These are phyloP conservation scores for Drosophila mettleri DNA, from an alignment of 2,888 invertebrate genomes.

Conservation along the genomic window DNA sequence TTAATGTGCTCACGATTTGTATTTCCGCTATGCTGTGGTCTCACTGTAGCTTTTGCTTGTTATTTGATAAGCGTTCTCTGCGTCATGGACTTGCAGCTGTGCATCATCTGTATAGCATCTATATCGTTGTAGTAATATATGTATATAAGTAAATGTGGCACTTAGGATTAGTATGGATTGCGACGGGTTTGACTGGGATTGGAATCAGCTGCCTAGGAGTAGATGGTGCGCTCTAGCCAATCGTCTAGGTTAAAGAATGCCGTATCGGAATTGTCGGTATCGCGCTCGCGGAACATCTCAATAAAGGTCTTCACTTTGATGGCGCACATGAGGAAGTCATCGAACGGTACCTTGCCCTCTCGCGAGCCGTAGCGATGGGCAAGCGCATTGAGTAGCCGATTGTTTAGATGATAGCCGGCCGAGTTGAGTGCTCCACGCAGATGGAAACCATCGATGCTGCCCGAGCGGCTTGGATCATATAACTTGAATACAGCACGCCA, in stretches of 20 bases:
- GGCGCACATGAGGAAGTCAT: slow-evolving; percentile 97
- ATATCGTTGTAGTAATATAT: slow-evolving; percentile 24
- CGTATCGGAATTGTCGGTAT: slow-evolving; percentile 89
- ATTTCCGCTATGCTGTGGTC: slow-evolving; percentile 58
- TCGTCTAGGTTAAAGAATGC: slow-evolving; percentile 96
- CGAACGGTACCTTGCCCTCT: slow-evolving; percentile 94
- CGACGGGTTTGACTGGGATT: slow-evolving; percentile 6
- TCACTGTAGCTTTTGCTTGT: slow-evolving; percentile 34
- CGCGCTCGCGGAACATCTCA: slow-evolving; percentile 92
- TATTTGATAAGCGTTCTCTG: slow-evolving; percentile 48
- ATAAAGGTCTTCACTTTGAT: slow-evolving; percentile 97
- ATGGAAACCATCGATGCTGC: slow-evolving; percentile 92
- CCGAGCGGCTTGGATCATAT: slow-evolving; percentile 92
- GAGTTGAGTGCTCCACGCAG: slow-evolving; percentile 94
- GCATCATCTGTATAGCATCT: slow-evolving; percentile 24
- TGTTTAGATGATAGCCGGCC: slow-evolving; percentile 96
- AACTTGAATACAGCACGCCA: slow-evolving; percentile 97
- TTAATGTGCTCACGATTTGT: slow-evolving; percentile 48
- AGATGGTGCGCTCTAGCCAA: slow-evolving; percentile 95
- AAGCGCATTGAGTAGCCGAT: slow-evolving; percentile 93
- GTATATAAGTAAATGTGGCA: slow-evolving; percentile 71
- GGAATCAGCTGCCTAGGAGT: slow-evolving; percentile 87
- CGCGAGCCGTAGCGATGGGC: slow-evolving; percentile 95
- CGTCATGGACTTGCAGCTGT: slow-evolving; percentile 32
- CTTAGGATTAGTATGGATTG: slow-evolving; percentile 60